phyloP scores from a whole-genome alignment of 2,888 invertebrate genomes.

The Candidula unifasciata region DNA sequence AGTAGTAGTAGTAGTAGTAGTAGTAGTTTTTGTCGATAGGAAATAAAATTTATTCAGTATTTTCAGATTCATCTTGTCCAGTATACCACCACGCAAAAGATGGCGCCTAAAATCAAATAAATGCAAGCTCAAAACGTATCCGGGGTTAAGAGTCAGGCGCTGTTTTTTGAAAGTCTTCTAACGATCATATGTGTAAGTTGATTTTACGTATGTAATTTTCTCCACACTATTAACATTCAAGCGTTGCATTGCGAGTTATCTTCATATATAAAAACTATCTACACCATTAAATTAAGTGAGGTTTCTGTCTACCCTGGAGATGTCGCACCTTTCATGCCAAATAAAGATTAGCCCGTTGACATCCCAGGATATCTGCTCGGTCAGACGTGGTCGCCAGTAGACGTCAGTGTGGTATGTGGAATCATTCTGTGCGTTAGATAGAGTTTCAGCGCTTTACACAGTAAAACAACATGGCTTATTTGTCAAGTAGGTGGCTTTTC shows the following conservation, averaged over 20 bases:
- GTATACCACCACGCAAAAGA: too few species aligned
- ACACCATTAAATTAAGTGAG: not conserved
- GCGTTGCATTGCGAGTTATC: too few species aligned
- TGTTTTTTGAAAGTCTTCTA: too few species aligned
- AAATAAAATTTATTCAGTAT: too few species aligned
- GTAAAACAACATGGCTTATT: conserved; percentile 28
- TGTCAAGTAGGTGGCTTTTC: conserved; percentile 24
- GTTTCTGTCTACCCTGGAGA: not conserved
- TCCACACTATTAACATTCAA: too few species aligned
- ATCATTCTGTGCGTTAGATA: conserved; percentile 7
- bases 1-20: conserved; percentile 51
- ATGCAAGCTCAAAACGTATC: too few species aligned
- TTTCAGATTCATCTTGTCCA: too few species aligned
- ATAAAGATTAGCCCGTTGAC: not conserved
- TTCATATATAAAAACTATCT: not conserved
- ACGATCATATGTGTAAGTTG: too few species aligned
- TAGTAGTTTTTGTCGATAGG: too few species aligned
- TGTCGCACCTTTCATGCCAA: not conserved
- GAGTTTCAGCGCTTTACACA: conserved; percentile 26
- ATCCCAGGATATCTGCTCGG: conserved; percentile 20
- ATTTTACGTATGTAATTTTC: too few species aligned
- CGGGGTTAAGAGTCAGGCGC: too few species aligned
- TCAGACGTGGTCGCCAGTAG: conserved; percentile 25
- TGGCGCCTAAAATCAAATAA: too few species aligned
- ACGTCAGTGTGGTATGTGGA: conserved; percentile 33